These are phyloP conservation scores for Hapalemur alaotrensis DNA, from an alignment of 2,797 vertebrate genomes.

Conservation along the genomic window DNA sequence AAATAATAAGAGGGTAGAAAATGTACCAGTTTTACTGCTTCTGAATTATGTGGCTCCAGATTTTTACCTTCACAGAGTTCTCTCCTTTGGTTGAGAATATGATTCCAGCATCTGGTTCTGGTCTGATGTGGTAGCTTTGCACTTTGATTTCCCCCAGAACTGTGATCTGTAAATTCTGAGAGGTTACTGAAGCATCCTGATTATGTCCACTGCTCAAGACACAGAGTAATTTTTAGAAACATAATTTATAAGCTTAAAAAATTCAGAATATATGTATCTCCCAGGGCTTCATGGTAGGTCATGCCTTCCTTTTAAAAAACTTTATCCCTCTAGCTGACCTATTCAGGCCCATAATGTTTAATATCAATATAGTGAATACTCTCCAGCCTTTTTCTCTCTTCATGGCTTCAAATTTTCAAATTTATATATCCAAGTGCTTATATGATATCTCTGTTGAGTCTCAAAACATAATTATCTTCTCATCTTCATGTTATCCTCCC, in stretches of 20 bases:
- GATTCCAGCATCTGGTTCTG: neutral
- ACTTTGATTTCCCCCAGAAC: neutral
- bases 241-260: neutral
- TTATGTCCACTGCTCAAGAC: neutral
- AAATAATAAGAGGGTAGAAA: neutral
- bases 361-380: neutral
- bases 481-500: neutral
- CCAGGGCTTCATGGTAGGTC: neutral
- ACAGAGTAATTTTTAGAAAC: neutral
- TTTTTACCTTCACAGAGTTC: neutral
- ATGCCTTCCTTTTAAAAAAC: neutral
- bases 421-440: neutral
- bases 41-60: neutral
- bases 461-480: neutral
- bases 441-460: neutral
- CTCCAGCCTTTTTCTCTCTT: neutral
- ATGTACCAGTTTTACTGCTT: neutral
- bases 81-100: neutral
- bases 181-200: neutral
- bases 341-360: neutral
- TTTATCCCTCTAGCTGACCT: neutral
- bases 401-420: neutral
- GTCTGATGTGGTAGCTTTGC: neutral
- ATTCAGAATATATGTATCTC: neutral
- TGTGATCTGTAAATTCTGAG: neutral